Conservation (phyloP, 2,113 vertebrate species). For the Sterrhoptilus dennistouni region DNA sequence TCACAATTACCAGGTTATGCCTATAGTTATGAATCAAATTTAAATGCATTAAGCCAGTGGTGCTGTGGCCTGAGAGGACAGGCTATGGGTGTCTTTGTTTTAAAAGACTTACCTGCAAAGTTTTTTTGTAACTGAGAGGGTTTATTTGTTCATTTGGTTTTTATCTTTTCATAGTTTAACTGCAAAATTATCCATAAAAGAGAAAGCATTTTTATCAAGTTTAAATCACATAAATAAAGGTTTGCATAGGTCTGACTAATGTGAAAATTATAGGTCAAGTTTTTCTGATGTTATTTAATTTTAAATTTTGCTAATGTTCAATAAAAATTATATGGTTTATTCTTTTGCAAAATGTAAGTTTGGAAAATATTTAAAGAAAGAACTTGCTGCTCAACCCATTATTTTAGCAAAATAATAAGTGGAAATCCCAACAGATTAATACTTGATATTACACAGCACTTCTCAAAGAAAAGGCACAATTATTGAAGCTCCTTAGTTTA, state of each 20-base stretch:
- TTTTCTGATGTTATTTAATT: neutral
- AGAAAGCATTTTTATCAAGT: neutral
- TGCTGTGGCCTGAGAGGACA: neutral
- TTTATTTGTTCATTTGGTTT: neutral
- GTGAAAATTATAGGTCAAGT: neutral
- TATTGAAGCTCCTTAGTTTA: neutral
- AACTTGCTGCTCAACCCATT: neutral
- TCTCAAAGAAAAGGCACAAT: neutral
- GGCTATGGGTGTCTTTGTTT: neutral
- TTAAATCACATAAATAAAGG: neutral
- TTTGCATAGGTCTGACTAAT: neutral
- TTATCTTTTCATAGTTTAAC: neutral
- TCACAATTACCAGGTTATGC: neutral
- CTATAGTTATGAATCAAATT: neutral
- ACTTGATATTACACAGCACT: neutral
- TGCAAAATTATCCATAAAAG: neutral
- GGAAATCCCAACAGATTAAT: neutral
- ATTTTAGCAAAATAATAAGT: neutral
- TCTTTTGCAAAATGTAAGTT: neutral
- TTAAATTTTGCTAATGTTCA: neutral
- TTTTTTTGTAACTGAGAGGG: neutral
- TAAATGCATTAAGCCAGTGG: neutral
- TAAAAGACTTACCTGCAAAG: neutral
- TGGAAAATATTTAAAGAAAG: neutral
- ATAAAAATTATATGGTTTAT: neutral